Evolutionary conservation across 37 sponge, comb jelly and placozoan genomes (phyloP).

Genomic region (Eunapius fragilis): DNA sequence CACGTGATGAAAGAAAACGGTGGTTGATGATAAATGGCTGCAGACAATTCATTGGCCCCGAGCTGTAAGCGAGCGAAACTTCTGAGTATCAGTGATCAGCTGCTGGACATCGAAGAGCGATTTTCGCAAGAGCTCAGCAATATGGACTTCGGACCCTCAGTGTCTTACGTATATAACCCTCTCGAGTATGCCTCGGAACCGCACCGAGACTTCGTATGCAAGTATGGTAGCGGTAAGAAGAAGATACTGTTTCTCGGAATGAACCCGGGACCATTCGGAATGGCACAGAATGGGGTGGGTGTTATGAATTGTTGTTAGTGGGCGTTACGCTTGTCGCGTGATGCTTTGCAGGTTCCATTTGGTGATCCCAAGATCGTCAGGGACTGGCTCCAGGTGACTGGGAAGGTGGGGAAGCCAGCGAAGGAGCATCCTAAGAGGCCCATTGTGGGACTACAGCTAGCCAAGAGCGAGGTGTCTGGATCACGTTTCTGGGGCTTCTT

Average conservation of each 20-base stretch:
- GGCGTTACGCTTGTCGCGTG: not conserved
- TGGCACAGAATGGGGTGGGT: conserved; percentile 93
- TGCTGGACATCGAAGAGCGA: conserved; percentile 28
- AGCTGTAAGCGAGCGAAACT: not conserved
- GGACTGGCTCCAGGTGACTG: conserved; percentile 63
- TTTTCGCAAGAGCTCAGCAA: conserved; percentile 22
- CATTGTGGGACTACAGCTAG: conserved; percentile 44
- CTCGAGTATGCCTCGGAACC: conserved; percentile 79
- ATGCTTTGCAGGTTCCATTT: conserved; percentile 71
- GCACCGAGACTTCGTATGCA: conserved; percentile 63
- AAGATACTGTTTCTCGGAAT: conserved; percentile 82
- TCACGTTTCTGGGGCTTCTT: conserved; percentile 72
- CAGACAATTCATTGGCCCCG: not conserved
- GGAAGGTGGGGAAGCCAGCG: conserved; percentile 54
- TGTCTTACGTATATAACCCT: conserved; percentile 80
- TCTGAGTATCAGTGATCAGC: not conserved
- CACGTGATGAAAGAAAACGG: not conserved
- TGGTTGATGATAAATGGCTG: not conserved
- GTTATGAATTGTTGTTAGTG: not conserved
- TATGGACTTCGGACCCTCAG: conserved; percentile 21
- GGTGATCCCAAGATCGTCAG: conserved; percentile 60
- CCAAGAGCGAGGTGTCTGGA: conserved; percentile 68
- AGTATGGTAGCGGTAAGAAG: conserved; percentile 66
- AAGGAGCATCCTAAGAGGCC: conserved; percentile 75
- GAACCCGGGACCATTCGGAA: conserved; percentile 93